phyloP scores from a whole-genome alignment of 2,888 invertebrate genomes.

The Saturnia pavonia region DNA sequence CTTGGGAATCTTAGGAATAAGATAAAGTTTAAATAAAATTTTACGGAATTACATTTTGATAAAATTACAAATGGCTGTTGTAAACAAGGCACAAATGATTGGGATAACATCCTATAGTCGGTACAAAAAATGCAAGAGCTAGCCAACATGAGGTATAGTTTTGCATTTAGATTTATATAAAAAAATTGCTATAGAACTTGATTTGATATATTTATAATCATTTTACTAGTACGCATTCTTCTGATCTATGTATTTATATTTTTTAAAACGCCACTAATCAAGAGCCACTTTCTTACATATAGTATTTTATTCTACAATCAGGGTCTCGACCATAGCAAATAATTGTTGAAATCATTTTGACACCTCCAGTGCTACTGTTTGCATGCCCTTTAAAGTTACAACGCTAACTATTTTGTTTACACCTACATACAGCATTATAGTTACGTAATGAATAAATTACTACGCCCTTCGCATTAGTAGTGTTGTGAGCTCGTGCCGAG shows the following conservation, averaged over 20 bases:
- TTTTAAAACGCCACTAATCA: neutral
- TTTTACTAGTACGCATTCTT: neutral
- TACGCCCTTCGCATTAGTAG: constrained; percentile 53
- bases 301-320: neutral
- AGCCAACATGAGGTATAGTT: neutral
- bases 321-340: neutral
- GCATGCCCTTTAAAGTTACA: constrained; percentile 44
- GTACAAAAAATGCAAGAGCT: neutral
- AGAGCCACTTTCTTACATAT: neutral
- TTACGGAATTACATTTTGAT: too few species aligned
- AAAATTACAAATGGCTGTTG: too few species aligned
- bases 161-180: neutral
- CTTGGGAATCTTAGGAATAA: neutral
- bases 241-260: neutral
- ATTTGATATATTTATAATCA: neutral
- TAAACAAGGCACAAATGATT: too few species aligned
- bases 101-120: too few species aligned
- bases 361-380: constrained; percentile 36
- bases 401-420: constrained; percentile 61
- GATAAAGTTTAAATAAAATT: neutral
- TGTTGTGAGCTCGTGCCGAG: constrained; percentile 37
- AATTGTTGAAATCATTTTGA: neutral
- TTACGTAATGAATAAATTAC: constrained; percentile 58
- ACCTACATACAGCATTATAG: constrained; percentile 37
- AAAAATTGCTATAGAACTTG: neutral